These are phyloP conservation scores for Xestia c-nigrum DNA, from an alignment of 2,888 invertebrate genomes.

Conservation along the genomic window DNA sequence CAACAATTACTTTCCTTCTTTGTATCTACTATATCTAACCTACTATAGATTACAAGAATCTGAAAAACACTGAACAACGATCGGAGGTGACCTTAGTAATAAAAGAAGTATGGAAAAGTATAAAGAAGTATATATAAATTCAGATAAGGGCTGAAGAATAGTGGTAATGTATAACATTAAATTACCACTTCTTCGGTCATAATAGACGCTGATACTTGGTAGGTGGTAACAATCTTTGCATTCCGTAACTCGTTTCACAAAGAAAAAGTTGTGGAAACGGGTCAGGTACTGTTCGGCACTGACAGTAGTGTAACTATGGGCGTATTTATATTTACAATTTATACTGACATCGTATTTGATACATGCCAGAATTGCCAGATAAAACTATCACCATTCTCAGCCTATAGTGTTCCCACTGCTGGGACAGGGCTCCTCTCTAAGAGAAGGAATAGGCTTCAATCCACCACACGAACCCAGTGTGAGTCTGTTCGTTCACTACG, in stretches of 20 bases:
- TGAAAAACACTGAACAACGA: not conserved
- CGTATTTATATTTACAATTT: not conserved
- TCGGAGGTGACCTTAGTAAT: not conserved
- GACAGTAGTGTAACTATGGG: not conserved
- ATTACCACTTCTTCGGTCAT: not conserved
- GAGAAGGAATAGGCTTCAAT: no score
- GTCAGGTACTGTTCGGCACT: not conserved
- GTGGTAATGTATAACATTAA: not conserved
- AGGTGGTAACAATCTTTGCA: not conserved
- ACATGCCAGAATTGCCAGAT: no score
- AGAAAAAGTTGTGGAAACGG: not conserved
- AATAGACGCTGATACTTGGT: not conserved
- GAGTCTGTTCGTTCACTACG: no score
- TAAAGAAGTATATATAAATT: not conserved
- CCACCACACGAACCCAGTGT: no score
- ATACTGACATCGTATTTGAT: not conserved
- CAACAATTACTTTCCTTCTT: constrained; percentile 71
- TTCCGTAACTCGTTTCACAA: not conserved
- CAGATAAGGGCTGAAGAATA: not conserved
- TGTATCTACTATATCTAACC: no score
- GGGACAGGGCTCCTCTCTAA: no score
- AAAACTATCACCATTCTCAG: no score
- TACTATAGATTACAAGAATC: no score
- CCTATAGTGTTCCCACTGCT: no score
- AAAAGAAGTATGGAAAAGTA: not conserved